These are phyloP conservation scores for Liparis tanakae DNA, from an alignment of 2,797 vertebrate genomes.

Conservation along the genomic window DNA sequence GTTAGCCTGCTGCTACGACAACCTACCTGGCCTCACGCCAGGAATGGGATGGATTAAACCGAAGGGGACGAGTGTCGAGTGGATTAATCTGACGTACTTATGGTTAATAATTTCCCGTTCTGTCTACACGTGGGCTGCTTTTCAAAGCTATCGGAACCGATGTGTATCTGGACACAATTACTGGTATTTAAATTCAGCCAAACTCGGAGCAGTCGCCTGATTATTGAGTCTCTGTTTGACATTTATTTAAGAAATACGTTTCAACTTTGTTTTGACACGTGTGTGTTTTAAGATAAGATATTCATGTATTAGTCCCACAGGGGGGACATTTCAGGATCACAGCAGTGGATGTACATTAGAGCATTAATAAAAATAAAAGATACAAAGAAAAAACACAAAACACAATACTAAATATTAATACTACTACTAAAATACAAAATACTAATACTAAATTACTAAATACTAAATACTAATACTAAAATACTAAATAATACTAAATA, in stretches of 20 bases:
- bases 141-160: neutral
- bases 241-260: neutral
- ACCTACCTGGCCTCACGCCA: constrained; percentile 22
- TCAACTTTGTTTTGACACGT: neutral
- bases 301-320: no score
- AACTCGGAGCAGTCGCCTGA: neutral
- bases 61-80: neutral
- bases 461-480: no score
- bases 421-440: no score
- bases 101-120: neutral
- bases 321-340: no score
- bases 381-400: no score
- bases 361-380: no score
- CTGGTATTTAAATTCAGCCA: neutral
- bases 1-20: constrained; percentile 30
- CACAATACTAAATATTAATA: no score
- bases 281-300: no score
- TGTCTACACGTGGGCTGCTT: constrained; percentile 3
- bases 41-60: constrained; percentile 14
- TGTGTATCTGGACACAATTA: neutral
- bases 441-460: no score
- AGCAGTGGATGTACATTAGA: no score
- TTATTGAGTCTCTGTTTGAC: neutral
- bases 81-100: constrained; percentile 3
- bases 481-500: no score